Conservation (phyloP, 2,888 invertebrate species). For the Caenorhabditis zanzibari region DNA sequence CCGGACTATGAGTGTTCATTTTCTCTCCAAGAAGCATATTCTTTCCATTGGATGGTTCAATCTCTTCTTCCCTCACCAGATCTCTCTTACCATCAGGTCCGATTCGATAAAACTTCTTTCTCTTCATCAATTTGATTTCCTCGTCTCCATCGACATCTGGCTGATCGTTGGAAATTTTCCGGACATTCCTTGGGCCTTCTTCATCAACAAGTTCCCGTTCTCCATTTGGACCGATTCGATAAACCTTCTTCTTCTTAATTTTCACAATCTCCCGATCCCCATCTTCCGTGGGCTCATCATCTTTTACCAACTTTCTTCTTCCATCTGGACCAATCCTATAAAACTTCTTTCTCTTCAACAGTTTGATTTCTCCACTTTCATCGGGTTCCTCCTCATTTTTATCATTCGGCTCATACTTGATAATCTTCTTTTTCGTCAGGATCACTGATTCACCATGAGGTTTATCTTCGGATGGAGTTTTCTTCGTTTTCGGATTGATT, state of each 20-base stretch:
- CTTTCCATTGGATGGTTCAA: not conserved
- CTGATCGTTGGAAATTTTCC: not conserved
- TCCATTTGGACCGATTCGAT: slow-evolving; percentile 30
- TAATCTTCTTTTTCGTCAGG: slow-evolving; percentile 21
- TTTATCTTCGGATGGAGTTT: not conserved
- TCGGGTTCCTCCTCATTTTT: not conserved
- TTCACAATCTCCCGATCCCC: slow-evolving; percentile 25
- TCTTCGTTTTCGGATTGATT: slow-evolving; percentile 3
- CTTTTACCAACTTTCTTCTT: not conserved
- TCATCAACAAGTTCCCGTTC: slow-evolving; percentile 5
- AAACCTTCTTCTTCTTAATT: slow-evolving; percentile 30
- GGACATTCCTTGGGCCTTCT: not conserved
- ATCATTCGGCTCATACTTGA: slow-evolving; percentile 7
- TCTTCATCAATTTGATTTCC: slow-evolving; percentile 11
- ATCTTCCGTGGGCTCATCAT: not conserved
- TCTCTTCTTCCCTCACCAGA: not conserved
- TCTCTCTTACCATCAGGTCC: slow-evolving; percentile 27
- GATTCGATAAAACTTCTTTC: slow-evolving; percentile 7
- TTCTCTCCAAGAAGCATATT: not conserved
- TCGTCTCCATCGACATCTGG: not conserved
- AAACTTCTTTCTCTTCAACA: slow-evolving; percentile 24
- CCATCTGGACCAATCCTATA: slow-evolving; percentile 12
- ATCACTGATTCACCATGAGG: slow-evolving; percentile 9
- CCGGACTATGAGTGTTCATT: not conserved
- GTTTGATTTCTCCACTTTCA: slow-evolving; percentile 16